Evolutionary conservation across 1,140 invertebrate genomes (phyloP).

Genomic region (Aphelenchoides besseyi): DNA sequence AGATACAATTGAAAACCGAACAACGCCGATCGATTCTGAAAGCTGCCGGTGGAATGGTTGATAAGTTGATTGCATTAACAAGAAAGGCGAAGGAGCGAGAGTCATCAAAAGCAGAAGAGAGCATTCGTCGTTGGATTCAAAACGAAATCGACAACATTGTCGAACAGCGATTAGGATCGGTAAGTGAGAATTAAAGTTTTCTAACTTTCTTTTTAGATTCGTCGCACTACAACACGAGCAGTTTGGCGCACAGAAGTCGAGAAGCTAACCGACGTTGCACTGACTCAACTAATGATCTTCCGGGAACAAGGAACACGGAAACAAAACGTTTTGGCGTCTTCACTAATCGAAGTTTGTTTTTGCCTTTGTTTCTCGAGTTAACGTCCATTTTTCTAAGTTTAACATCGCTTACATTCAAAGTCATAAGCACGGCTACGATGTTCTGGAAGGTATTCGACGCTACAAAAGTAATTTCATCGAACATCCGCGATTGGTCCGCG

Average conservation of each 20-base stretch:
- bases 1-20: neutral
- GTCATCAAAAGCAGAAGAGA: neutral
- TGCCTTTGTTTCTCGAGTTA: neutral
- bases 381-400: neutral
- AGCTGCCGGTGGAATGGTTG: neutral
- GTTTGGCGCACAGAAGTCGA: constrained; percentile 2
- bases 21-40: neutral
- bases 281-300: neutral
- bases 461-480: neutral
- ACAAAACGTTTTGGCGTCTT: neutral
- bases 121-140: neutral
- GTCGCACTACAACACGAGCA: neutral
- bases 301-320: constrained; percentile 3
- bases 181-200: neutral
- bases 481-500: neutral
- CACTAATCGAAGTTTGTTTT: neutral
- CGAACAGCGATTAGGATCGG: constrained; percentile 3
- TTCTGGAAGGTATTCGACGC: neutral
- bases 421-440: neutral
- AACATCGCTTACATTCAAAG: constrained; percentile 12
- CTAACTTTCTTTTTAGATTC: neutral
- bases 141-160: constrained; percentile 14
- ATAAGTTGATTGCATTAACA: neutral
- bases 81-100: neutral
- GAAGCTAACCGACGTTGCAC: neutral